These are phyloP conservation scores for Drosophila mayaguana DNA, from an alignment of 2,888 invertebrate genomes.

Conservation along the genomic window DNA sequence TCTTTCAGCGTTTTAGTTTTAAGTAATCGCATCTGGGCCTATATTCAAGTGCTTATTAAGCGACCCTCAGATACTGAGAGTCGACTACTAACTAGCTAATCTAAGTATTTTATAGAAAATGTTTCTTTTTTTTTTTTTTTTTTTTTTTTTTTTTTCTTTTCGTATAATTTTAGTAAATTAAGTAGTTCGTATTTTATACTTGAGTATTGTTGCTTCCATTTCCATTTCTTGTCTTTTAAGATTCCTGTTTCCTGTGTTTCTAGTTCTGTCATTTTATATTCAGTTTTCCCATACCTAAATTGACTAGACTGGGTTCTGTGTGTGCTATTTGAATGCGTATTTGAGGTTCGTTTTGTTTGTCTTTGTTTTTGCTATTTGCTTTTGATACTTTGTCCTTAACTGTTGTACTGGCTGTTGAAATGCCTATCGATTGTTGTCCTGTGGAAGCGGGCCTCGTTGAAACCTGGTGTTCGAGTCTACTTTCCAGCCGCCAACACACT, in stretches of 20 bases:
- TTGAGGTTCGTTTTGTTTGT: constrained; percentile 65
- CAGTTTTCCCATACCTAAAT: constrained; percentile 76
- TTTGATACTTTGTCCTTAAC: constrained; percentile 16
- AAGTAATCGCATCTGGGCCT: constrained; percentile 61
- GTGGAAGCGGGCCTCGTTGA: constrained; percentile 36
- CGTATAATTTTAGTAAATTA: constrained; percentile 50
- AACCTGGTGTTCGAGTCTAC: constrained; percentile 20
- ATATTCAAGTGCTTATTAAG: constrained; percentile 35
- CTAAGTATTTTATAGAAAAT: constrained; percentile 32
- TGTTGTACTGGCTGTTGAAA: constrained; percentile 19
- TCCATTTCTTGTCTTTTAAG: constrained; percentile 28
- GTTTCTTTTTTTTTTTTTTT: constrained; percentile 1
- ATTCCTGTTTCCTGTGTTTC: constrained; percentile 49
- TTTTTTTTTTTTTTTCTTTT: not conserved
- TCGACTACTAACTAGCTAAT: constrained; percentile 38
- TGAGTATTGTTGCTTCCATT: constrained; percentile 82
- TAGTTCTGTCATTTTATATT: constrained; percentile 46
- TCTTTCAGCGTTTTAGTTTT: constrained; percentile 44
- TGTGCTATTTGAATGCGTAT: constrained; percentile 53
- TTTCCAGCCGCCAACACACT: constrained; percentile 68
- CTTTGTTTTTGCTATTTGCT: constrained; percentile 10
- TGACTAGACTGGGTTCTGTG: constrained; percentile 83
- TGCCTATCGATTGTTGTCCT: constrained; percentile 10
- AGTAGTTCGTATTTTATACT: constrained; percentile 83
- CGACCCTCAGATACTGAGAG: constrained; percentile 59